A percentile compares a stretch with the other conserved stretches of the same genome.
These are phyloP conservation scores for Nyctalus aviator DNA, from an alignment of 2,797 vertebrate species.

Conservation along the genomic window DNA sequence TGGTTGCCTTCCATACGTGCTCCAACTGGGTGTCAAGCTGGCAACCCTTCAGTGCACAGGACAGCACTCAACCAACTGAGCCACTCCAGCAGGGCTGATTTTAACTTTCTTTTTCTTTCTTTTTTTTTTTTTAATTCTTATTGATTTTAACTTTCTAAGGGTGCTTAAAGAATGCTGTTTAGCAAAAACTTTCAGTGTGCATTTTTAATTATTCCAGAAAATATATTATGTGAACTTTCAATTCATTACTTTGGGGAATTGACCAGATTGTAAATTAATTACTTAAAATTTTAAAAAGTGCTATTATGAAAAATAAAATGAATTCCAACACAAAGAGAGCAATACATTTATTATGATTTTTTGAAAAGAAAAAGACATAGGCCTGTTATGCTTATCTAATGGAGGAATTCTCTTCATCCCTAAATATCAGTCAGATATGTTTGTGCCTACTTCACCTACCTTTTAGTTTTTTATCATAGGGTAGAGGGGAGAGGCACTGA, in stretches of 20 bases:
- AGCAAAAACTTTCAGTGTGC: neutral
- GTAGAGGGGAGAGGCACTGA: neutral
- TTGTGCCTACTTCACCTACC: neutral
- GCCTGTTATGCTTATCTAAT: neutral
- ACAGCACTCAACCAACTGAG: neutral
- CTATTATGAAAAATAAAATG: constrained; percentile 1
- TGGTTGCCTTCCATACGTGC: neutral
- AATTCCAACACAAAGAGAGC: neutral
- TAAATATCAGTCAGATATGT: neutral
- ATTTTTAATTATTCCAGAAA: constrained; percentile 45
- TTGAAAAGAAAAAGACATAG: neutral
- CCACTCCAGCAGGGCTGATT: neutral
- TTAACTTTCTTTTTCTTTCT: constrained; percentile 30
- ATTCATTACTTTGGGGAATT: neutral
- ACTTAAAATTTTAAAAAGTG: constrained; percentile 41
- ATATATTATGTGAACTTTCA: constrained; percentile 15
- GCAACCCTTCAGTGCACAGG: neutral
- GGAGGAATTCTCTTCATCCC: neutral
- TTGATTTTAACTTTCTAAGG: neutral
- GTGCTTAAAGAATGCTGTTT: neutral
- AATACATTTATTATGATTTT: neutral
- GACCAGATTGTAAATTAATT: constrained; percentile 27
- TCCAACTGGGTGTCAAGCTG: neutral
- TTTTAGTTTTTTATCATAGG: constrained; percentile 26
- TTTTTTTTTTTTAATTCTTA: too few species aligned